Evolutionary conservation across 1,140 invertebrate species (phyloP), one percentile per base, ranked within the genome.

Genomic region (Drosophila sp.): DNA sequence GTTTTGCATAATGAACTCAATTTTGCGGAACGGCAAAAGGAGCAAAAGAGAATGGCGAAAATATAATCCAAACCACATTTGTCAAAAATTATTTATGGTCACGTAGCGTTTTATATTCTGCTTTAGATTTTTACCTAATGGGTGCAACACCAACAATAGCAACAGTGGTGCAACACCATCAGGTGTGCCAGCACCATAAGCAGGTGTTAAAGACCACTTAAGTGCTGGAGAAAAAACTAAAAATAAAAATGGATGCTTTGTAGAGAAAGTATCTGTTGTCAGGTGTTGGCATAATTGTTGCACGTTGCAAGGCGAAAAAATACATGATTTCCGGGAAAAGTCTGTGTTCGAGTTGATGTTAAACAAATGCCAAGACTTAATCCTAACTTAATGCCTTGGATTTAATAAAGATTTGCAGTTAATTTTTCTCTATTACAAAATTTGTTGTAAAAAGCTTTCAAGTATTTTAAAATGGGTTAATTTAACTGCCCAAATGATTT

Each of bases 201-300:
- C 79, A 87, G 83, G 83, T 86, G 83, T 83, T 86, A 83, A 86
- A 87, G 84, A 84, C 79, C 79, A 89, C 84, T 87, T 89, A 89
- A 87, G 84, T 89, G 79, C 76, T 89, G 71, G 7, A 10, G 23
- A 7, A 27, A 50, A 50, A 47, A 33, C 25, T 50, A 79, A 86
- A 82, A 79, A 86, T 78, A 72, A 63, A 64, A 63, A 64, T 61
- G 70, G 67, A 60, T 38, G 73, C 60, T 35, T 17, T 25, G 47
- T 38, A 35, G 54, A 23, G 23, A 30, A 55, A 27, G 60, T 60
- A 38, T 50, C 56, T 54, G 60, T 66, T 67, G 68, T 60, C 66
- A 44, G 61, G 61, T 58, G 32, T 60, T 67, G 74, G 40, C 70
- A 63, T 86, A 87, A 86, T 86, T 87, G 79, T 75, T 63, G 29